Percentiles rank a stretch among this genome's conserved stretches.
Conservation (phyloP, 2,113 vertebrate species). For the Semnornis frantzii region DNA sequence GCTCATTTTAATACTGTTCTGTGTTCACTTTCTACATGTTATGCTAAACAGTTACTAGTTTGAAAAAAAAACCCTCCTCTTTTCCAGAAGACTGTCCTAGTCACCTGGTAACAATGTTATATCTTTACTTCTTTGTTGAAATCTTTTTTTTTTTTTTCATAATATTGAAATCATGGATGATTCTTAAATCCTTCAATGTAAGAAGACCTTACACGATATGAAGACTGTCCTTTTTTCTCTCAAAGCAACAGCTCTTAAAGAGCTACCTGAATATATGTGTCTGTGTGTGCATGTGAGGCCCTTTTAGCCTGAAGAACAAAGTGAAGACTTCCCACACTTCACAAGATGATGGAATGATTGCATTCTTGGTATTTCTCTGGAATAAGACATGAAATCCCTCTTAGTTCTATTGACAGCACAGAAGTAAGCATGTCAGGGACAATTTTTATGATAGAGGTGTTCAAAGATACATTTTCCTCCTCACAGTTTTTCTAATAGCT, state of each 20-base stretch:
- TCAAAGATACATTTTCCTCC: neutral
- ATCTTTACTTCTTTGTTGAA: neutral
- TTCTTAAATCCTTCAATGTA: neutral
- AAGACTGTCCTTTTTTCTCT: neutral
- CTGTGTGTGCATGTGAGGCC: neutral
- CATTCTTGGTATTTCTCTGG: neutral
- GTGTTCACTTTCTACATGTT: neutral
- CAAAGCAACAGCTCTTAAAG: neutral
- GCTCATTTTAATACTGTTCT: neutral
- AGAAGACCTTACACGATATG: neutral
- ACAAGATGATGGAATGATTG: neutral
- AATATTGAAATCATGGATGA: neutral
- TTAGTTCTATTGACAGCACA: neutral
- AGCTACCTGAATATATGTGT: neutral
- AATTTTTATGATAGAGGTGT: neutral
- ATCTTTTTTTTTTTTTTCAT: neutral
- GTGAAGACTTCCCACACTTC: neutral
- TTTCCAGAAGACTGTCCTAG: neutral
- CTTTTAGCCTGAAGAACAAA: neutral
- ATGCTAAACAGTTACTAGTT: neutral
- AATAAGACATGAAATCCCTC: neutral
- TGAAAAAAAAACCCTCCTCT: neutral
- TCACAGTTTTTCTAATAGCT: neutral
- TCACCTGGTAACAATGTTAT: neutral
- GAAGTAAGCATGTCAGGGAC: neutral